Base-by-base conservation (phyloP, 2,888 invertebrate species). In the Adineta ricciae region DNA sequence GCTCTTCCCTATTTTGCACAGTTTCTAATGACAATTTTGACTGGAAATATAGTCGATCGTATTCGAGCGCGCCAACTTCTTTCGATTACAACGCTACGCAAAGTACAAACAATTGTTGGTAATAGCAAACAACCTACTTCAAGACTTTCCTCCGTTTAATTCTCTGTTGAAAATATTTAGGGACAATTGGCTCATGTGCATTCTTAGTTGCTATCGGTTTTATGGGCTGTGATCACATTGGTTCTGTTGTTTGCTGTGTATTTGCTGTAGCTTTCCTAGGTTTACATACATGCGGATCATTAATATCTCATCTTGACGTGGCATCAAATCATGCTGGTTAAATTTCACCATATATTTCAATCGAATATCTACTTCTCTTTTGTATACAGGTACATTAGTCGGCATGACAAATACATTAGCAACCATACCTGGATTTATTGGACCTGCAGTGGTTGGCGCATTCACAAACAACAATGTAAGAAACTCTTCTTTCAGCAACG, bases 321-420 rank as follows among this genome's bases (percentile, higher is more conserved):
- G 73, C 73, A 78, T 41, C 41, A 24, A 78, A 78, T n/a, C 24
- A 78, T 36, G 73, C 73, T 21, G 73, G 73, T 41, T n/a, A n/a
- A n/a, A n/a, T n/a, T n/a, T n/a, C n/a, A n/a, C n/a, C n/a, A n/a
- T n/a, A n/a, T n/a, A n/a, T n/a, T n/a, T n/a, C n/a, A n/a, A n/a
- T n/a, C n/a, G n/a, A n/a, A 24, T 64, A 14, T 64, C 24, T 64
- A 5, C 27, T n/a, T 24, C 11, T 27, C n/a, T 27, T 36, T 78
- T 9, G 50, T 24, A 50, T 56, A 52, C 27, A 78, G 82, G 85
- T 2, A 85, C 83, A 32, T 49, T 85, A 32, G 73, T 83, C 27
- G 84, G 83, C 9, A 84, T 85, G 73, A 52, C 73, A 56, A 85
- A 85, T 56, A 83, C 52, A 38, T n/a, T 83, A n/a, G 85, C 83